Percentiles rank a stretch among this genome's conserved stretches.
These are phyloP conservation scores for Leptopterna dolabrata DNA, from an alignment of 2,888 invertebrate species.

Conservation along the genomic window DNA sequence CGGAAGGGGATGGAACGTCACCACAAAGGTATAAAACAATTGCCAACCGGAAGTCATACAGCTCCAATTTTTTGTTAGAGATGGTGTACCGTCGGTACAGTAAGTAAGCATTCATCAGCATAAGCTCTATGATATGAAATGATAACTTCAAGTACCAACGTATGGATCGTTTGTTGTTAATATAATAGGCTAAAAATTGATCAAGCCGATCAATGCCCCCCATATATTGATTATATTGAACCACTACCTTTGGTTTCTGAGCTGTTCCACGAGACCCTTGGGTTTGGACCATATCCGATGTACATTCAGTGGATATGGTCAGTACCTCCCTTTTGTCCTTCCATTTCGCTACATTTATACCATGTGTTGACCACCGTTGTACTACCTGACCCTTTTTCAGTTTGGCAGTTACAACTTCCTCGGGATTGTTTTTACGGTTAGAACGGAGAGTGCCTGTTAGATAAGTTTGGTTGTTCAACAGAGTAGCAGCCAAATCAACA, in stretches of 20 bases:
- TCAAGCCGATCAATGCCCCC: slow-evolving; percentile 51
- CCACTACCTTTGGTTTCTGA: background rate
- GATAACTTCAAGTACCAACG: slow-evolving; percentile 52
- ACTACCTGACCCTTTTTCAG: slow-evolving; percentile 50
- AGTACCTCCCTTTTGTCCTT: slow-evolving; percentile 52
- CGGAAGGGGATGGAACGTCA: no score
- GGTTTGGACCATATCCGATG: slow-evolving; percentile 3
- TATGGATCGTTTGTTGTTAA: background rate
- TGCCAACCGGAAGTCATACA: slow-evolving; percentile 27
- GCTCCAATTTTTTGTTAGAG: background rate
- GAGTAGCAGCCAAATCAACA: background rate
- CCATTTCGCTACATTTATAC: slow-evolving; percentile 49
- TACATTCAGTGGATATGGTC: background rate
- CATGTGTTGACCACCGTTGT: background rate
- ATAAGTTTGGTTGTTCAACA: background rate
- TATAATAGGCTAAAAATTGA: slow-evolving; percentile 50
- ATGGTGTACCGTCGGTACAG: background rate
- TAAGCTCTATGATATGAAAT: slow-evolving; percentile 18
- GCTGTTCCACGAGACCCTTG: background rate
- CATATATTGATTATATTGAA: slow-evolving; percentile 50
- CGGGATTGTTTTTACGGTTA: slow-evolving; percentile 29
- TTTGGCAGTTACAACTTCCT: slow-evolving; percentile 36
- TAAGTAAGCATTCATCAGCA: background rate
- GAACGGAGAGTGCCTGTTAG: slow-evolving; percentile 46
- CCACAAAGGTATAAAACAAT: background rate